Percentiles rank a stretch among this genome's conserved stretches.
Evolutionary conservation across 2,888 invertebrate species (phyloP).

Genomic region (Philereme vetulata): DNA sequence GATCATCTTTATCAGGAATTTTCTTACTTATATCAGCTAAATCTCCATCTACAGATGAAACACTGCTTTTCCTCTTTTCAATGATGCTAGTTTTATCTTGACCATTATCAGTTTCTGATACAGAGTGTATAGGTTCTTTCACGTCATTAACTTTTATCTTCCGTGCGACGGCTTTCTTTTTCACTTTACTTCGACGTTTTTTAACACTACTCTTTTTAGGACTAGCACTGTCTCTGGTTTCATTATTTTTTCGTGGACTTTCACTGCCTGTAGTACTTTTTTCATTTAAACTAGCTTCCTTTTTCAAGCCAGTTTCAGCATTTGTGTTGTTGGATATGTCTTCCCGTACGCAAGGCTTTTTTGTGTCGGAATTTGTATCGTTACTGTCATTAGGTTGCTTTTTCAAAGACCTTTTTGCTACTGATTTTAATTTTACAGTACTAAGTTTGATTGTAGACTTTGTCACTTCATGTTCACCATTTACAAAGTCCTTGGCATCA

Average conservation of each 20-base stretch:
- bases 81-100: conserved; percentile 74
- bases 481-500: conserved; percentile 64
- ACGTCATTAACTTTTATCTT: conserved; percentile 59
- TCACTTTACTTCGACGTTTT: conserved; percentile 67
- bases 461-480: conserved; percentile 66
- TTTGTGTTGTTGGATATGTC: conserved; percentile 65
- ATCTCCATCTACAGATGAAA: conserved; percentile 71
- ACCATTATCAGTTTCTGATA: conserved; percentile 63
- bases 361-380: conserved; percentile 68
- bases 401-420: conserved; percentile 68
- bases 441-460: conserved; percentile 60
- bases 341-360: conserved; percentile 73
- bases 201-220: conserved; percentile 63
- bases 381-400: conserved; percentile 69
- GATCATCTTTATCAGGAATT: conserved; percentile 58
- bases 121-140: conserved; percentile 59
- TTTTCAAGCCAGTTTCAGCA: conserved; percentile 58
- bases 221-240: conserved; percentile 56
- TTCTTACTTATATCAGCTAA: conserved; percentile 58
- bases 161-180: conserved; percentile 61
- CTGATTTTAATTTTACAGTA: conserved; percentile 65
- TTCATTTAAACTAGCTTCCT: conserved; percentile 61
- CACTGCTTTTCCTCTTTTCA: conserved; percentile 75
- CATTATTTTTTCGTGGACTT: conserved; percentile 57
- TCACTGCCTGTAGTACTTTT: conserved; percentile 63